Percentiles rank a stretch among this genome's conserved stretches.
Conservation (phyloP, 1,140 invertebrate genomes). For the Oscheius sp. region DNA sequence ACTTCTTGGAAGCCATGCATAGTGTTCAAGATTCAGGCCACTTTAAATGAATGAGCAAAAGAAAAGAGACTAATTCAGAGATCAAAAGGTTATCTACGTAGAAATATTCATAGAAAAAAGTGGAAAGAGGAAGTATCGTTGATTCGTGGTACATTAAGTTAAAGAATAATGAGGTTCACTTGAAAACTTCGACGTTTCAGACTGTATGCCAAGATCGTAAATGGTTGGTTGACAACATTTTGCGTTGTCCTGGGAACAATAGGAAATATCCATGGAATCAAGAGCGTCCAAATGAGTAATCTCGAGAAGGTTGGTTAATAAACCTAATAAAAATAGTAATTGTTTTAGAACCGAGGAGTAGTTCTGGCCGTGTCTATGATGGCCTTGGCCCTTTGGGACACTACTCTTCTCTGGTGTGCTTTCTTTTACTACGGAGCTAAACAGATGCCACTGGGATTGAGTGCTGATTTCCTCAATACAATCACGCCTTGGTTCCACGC, state of each 20-base stretch:
- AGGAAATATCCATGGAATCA: conserved; percentile 46
- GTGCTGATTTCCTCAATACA: conserved; percentile 35
- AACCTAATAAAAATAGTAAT: no score
- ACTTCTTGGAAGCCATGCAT: no score
- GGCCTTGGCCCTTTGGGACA: conserved; percentile 52
- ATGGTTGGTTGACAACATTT: conserved; percentile 43
- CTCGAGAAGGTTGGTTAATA: conserved; percentile 39
- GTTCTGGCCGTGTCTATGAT: conserved; percentile 49
- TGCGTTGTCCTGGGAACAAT: conserved; percentile 49
- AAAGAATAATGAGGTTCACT: background rate
- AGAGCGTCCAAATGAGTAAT: conserved; percentile 45
- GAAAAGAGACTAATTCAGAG: no score
- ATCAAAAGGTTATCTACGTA: no score
- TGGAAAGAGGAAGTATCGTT: no score
- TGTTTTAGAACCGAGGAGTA: conserved; percentile 46
- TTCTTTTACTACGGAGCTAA: conserved; percentile 51
- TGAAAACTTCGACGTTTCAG: conserved; percentile 35
- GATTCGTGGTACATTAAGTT: no score
- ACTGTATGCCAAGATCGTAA: conserved; percentile 39
- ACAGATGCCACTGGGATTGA: conserved; percentile 15
- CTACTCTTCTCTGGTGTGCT: conserved; percentile 49
- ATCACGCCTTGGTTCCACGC: conserved; percentile 46
- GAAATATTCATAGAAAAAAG: no score
- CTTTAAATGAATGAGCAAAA: no score
- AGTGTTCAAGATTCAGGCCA: no score